Conservation (phyloP, 2,888 invertebrate genomes). For the Mystacides longicornis region DNA sequence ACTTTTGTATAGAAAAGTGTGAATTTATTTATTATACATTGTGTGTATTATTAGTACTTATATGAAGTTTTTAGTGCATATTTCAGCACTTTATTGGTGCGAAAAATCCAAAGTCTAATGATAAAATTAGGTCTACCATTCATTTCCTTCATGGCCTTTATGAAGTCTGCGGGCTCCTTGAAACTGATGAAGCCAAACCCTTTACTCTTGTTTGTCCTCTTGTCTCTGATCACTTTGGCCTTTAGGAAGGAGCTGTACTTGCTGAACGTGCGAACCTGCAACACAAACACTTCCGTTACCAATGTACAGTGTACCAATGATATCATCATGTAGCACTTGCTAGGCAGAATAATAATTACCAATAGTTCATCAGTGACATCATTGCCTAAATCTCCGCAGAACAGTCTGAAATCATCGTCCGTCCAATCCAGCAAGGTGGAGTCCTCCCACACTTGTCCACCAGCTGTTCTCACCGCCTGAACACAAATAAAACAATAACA, state of each 20-base stretch:
- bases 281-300: slow-evolving; percentile 6
- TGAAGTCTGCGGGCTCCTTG: slow-evolving; percentile 95
- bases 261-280: slow-evolving; percentile 80
- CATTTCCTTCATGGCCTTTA: slow-evolving; percentile 98
- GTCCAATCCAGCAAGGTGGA: slow-evolving; percentile 90
- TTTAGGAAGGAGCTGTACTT: slow-evolving; percentile 89
- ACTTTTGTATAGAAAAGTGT: too few relatives aligned
- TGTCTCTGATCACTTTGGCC: slow-evolving; percentile 94
- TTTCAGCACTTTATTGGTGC: too few relatives aligned
- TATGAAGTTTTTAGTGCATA: too few relatives aligned
- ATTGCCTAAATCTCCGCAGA: slow-evolving; percentile 99
- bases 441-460: slow-evolving; percentile 96
- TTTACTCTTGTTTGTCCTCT: slow-evolving; percentile 94
- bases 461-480: slow-evolving; percentile 81
- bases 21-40: too few relatives aligned
- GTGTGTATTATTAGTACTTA: too few relatives aligned
- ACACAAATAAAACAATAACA: slow-evolving; percentile 1
- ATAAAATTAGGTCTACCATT: slow-evolving; percentile 90
- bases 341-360: slow-evolving; percentile 31
- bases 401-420: slow-evolving; percentile 96
- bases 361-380: slow-evolving; percentile 97
- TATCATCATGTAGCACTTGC: too few relatives aligned
- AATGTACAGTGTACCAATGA: too few relatives aligned
- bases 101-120: too few relatives aligned
- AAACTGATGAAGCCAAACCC: slow-evolving; percentile 99